Evolutionary conservation across 2,113 vertebrate species (phyloP).

Genomic region (Mormyrus iriodes): DNA sequence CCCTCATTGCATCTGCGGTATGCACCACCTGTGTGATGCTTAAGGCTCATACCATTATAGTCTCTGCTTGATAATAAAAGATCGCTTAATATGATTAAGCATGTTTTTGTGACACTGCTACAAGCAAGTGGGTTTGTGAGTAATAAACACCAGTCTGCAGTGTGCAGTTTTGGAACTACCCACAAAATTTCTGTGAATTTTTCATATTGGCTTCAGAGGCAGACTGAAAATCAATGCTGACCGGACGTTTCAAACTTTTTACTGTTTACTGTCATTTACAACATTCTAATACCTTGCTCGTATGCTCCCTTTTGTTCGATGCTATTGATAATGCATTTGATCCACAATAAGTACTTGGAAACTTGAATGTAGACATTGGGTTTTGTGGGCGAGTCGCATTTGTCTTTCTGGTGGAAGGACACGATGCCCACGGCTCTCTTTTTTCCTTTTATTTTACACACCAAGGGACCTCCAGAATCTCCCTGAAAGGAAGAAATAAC

Average conservation of each 20-base stretch:
- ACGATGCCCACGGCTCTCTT: constrained; percentile 26
- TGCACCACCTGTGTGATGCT: not conserved
- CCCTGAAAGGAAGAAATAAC: constrained; percentile 26
- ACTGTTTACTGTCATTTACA: constrained; percentile 2
- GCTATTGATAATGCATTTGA: constrained; percentile 9
- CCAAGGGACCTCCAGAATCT: constrained; percentile 42
- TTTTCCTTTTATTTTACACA: too few relatives aligned
- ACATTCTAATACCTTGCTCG: not conserved
- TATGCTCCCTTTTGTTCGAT: not conserved
- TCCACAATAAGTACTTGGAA: constrained; percentile 20
- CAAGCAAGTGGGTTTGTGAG: not conserved
- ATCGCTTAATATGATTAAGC: not conserved
- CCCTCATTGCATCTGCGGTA: not conserved
- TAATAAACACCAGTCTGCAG: not conserved
- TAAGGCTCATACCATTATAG: not conserved
- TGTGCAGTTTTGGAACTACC: not conserved
- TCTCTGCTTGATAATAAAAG: not conserved
- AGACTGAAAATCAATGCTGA: too few relatives aligned
- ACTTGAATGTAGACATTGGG: constrained; percentile 28
- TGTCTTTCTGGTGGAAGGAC: not conserved
- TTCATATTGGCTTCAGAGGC: not conserved
- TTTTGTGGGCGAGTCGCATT: not conserved
- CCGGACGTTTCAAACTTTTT: too few relatives aligned
- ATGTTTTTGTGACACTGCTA: not conserved
- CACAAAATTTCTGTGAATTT: not conserved